phyloP scores from a whole-genome alignment of 2,113 vertebrate species.

The Zosterops pallidus region DNA sequence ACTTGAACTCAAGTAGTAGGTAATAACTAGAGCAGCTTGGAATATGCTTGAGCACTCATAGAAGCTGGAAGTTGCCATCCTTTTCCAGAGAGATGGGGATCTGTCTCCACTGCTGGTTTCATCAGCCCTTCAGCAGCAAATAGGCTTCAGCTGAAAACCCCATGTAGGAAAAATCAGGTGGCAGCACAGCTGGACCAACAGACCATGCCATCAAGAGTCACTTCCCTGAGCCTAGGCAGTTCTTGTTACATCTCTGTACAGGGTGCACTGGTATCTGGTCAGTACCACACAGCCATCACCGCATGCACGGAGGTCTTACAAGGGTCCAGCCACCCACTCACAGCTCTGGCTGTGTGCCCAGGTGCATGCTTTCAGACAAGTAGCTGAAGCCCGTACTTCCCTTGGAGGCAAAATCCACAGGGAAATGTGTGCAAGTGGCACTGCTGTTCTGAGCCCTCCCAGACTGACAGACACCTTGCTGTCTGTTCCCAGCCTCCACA shows the following conservation, averaged over 20 bases:
- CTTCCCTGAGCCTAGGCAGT: neutral
- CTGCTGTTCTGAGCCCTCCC: neutral
- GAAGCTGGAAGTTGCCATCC: neutral
- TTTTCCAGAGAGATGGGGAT: neutral
- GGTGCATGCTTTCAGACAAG: neutral
- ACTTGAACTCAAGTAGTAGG: neutral
- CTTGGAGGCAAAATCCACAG: neutral
- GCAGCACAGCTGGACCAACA: neutral
- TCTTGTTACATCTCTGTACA: fast-evolving
- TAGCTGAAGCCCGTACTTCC: neutral
- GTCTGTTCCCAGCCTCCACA: neutral
- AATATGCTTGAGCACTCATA: neutral
- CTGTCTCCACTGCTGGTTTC: neutral
- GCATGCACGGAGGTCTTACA: neutral
- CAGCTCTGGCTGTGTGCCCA: neutral
- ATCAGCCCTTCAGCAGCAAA: neutral
- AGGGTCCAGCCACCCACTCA: neutral
- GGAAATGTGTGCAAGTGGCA: neutral
- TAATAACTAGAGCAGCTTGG: neutral
- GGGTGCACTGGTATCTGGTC: neutral
- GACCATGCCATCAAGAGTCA: neutral
- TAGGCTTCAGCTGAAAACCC: neutral
- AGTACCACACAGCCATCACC: neutral
- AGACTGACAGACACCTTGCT: neutral
- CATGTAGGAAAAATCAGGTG: neutral